Evolutionary conservation across 2,113 vertebrate species (phyloP).

Genomic region (Pandion haliaetus): DNA sequence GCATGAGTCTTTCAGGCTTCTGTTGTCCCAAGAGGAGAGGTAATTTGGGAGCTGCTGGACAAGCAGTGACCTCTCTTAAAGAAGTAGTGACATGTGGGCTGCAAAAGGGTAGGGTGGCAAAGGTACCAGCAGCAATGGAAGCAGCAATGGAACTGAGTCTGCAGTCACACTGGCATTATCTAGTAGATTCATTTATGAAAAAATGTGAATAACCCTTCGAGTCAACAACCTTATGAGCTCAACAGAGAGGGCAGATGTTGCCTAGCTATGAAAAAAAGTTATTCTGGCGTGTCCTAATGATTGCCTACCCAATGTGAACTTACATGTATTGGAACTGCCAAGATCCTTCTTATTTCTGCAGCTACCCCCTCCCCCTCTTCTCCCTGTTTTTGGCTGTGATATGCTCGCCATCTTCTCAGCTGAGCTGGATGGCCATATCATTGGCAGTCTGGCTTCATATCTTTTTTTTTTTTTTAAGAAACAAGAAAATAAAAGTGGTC

Average conservation of each 20-base stretch:
- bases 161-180: neutral
- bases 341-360: neutral
- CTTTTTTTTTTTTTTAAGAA: neutral
- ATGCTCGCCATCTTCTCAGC: neutral
- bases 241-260: neutral
- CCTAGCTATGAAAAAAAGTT: neutral
- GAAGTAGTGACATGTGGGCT: neutral
- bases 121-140: neutral
- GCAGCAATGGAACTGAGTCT: neutral
- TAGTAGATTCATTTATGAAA: neutral
- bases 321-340: neutral
- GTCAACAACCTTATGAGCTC: neutral
- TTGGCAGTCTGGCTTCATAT: neutral
- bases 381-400: neutral
- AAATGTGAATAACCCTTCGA: neutral
- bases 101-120: neutral
- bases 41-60: neutral
- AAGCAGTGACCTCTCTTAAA: neutral
- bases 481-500: neutral
- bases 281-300: neutral
- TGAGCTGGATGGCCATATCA: neutral
- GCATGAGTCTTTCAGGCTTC: neutral
- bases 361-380: accelerated
- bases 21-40: neutral
- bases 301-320: neutral